Conservation (phyloP, 64 coral and sea anemone species). For the Trachythela sp. region DNA sequence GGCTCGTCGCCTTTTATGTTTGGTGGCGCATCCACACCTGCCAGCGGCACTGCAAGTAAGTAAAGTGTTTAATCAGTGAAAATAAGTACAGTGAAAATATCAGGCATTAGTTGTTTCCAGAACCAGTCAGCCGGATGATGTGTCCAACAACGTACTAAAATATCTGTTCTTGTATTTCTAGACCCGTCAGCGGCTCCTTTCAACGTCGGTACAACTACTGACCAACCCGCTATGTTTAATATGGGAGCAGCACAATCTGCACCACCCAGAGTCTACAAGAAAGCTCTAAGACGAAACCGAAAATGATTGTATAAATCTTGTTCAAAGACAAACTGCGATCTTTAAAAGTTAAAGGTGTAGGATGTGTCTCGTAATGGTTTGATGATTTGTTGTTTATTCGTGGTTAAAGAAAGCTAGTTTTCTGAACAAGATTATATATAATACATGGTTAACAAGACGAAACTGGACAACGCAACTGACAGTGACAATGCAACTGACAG, state of each 20-base stretch:
- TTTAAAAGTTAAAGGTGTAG: too few species aligned
- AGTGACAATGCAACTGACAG: too few species aligned
- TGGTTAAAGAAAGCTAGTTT: too few species aligned
- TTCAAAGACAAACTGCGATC: neutral
- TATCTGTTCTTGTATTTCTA: too few species aligned
- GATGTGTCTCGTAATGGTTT: too few species aligned
- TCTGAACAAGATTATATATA: too few species aligned
- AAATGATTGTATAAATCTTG: neutral
- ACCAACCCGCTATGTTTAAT: neutral
- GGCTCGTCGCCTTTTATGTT: neutral
- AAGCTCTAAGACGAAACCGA: neutral
- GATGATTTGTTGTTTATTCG: too few species aligned
- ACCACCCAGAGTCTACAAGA: neutral
- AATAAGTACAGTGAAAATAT: neutral
- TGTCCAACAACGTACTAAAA: too few species aligned
- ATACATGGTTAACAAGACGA: too few species aligned
- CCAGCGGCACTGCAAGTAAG: neutral
- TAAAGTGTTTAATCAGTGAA: neutral
- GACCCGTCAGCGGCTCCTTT: neutral
- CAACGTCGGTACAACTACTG: neutral
- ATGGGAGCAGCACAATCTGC: neutral
- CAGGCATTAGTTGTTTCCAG: too few species aligned
- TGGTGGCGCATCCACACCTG: neutral
- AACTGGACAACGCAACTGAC: too few species aligned
- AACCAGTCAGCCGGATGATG: too few species aligned